phyloP scores from a whole-genome alignment of 2,113 vertebrate genomes.

The Crocuta crocuta region DNA sequence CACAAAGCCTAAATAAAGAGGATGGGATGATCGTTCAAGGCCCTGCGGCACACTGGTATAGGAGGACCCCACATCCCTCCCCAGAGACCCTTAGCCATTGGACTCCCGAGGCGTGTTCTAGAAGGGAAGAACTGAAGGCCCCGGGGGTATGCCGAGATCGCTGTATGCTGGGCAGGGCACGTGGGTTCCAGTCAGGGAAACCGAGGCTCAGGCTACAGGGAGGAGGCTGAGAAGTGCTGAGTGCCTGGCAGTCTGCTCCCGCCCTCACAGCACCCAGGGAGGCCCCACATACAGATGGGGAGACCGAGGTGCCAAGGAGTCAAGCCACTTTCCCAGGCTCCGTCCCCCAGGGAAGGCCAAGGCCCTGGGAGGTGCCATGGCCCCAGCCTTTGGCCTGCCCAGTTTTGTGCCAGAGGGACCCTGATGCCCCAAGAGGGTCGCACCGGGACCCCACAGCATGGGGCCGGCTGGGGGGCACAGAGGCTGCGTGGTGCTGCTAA shows the following conservation, averaged over 20 bases:
- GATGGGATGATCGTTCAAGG: neutral
- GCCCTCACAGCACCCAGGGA: neutral
- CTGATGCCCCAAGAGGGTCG: neutral
- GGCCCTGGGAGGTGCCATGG: neutral
- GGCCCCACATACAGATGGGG: neutral
- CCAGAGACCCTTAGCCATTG: neutral
- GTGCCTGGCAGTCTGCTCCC: fast-evolving
- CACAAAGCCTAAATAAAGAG: neutral
- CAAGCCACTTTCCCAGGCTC: too few species aligned
- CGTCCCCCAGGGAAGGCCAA: neutral
- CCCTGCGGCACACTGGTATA: neutral
- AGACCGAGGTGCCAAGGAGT: neutral
- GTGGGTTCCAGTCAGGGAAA: neutral
- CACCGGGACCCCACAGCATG: fast-evolving
- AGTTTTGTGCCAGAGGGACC: neutral
- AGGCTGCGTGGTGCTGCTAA: neutral
- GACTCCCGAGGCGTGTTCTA: neutral
- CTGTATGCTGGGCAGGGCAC: fast-evolving
- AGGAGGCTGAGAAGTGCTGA: neutral
- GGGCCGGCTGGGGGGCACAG: fast-evolving
- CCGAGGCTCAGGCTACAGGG: neutral
- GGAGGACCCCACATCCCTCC: neutral
- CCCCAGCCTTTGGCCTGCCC: neutral
- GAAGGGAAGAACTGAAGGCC: neutral
- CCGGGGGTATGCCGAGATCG: neutral